phyloP scores from a whole-genome alignment of 2,797 vertebrate genomes.

The Falco concolor region DNA sequence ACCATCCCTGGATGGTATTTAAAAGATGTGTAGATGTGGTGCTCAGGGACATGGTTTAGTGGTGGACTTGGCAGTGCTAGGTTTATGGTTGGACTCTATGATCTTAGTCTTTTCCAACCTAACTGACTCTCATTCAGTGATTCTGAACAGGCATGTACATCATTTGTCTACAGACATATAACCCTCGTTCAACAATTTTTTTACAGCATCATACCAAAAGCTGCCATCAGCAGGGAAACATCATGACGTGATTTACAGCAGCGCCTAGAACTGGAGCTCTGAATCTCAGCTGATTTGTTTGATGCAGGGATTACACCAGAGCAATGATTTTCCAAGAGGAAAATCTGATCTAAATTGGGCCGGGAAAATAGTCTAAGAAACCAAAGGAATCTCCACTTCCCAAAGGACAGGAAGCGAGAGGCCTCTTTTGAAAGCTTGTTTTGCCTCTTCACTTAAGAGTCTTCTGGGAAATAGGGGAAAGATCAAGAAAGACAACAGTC shows the following conservation, averaged over 20 bases:
- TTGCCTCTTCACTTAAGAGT: neutral
- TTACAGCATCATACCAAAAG: neutral
- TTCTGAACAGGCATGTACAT: neutral
- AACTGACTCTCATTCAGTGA: neutral
- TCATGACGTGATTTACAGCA: neutral
- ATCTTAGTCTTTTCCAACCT: neutral
- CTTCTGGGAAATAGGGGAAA: neutral
- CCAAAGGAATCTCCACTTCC: neutral
- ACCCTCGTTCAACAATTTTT: neutral
- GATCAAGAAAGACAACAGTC: neutral
- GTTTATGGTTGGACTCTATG: too few species aligned
- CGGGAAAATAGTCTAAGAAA: neutral
- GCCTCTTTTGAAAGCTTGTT: neutral
- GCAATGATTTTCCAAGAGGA: neutral
- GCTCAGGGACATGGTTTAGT: too few species aligned
- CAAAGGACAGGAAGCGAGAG: neutral
- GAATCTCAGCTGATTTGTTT: neutral
- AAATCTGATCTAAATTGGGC: neutral
- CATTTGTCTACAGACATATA: neutral
- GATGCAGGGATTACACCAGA: neutral
- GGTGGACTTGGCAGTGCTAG: too few species aligned
- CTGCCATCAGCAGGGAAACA: neutral
- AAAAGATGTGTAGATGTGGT: neutral
- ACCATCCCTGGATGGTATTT: neutral
- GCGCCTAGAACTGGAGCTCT: neutral